A percentile compares a stretch with the other conserved stretches of the same genome.
phyloP scores from a whole-genome alignment of 1,140 invertebrate species.

The Papilio polyxenes region DNA sequence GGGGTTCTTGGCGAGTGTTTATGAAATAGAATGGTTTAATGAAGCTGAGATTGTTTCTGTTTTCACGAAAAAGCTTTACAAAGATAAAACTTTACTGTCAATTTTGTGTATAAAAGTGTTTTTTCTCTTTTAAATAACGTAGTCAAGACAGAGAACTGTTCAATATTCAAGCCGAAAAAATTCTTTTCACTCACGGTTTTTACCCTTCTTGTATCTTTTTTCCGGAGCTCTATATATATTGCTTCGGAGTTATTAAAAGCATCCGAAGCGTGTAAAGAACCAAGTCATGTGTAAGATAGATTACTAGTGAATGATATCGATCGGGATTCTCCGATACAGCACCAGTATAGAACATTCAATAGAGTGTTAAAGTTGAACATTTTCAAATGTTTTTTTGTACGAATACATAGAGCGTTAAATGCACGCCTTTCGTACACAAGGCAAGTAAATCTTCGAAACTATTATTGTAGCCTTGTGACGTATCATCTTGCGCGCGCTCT shows the following conservation, averaged over 20 bases:
- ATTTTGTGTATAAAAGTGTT: not conserved
- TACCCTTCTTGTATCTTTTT: conserved; percentile 23
- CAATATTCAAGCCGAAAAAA: conserved; percentile 15
- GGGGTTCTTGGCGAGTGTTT: not conserved
- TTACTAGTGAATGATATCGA: conserved; percentile 22
- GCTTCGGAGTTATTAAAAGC: conserved; percentile 16
- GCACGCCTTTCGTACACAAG: no score
- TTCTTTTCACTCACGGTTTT: conserved; percentile 15
- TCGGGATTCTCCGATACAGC: not conserved
- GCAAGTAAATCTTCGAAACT: no score
- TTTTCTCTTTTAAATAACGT: conserved; percentile 21
- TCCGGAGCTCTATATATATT: not conserved
- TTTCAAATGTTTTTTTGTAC: not conserved
- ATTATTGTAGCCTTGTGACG: no score
- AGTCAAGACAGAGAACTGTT: conserved; percentile 10
- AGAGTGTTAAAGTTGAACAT: conserved; percentile 6
- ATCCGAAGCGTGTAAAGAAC: conserved; percentile 10
- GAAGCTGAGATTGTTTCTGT: conserved; percentile 1
- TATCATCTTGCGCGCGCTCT: no score
- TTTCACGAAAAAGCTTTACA: not conserved
- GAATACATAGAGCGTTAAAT: not conserved
- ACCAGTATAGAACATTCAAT: not conserved
- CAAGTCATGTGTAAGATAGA: conserved; percentile 22
- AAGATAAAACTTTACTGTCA: conserved; percentile 16
- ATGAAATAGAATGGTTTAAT: not conserved